Percentiles rank a stretch among this genome's conserved stretches.
phyloP scores from a whole-genome alignment of 2,113 vertebrate species.

The Leptocoma aspasia region DNA sequence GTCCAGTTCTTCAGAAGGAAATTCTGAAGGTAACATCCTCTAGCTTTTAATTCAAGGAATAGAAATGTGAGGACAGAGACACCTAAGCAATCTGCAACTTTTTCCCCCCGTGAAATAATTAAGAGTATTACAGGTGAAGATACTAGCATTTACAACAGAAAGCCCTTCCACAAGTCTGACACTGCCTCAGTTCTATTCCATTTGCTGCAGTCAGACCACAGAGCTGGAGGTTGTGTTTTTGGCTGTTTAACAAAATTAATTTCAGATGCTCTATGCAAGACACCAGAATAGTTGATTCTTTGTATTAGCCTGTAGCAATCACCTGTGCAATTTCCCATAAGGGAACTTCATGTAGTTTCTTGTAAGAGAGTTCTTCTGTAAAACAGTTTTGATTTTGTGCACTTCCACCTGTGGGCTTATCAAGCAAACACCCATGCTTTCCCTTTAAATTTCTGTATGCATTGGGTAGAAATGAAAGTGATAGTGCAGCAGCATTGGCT shows the following conservation, averaged over 20 bases:
- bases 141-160: not conserved
- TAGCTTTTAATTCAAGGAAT: not conserved
- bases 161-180: not conserved
- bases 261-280: not conserved
- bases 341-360: not conserved
- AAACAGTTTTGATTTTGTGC: not conserved
- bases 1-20: conserved; percentile 91
- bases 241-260: not conserved
- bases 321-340: not conserved
- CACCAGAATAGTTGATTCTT: not conserved
- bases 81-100: not conserved
- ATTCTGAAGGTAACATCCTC: conserved; percentile 86
- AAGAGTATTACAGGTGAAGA: not conserved
- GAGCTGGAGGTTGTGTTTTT: not conserved
- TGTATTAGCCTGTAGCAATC: not conserved
- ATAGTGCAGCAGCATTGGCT: conserved; percentile 51
- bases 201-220: not conserved
- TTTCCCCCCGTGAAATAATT: not conserved
- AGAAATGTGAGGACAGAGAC: not conserved
- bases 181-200: not conserved
- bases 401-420: not conserved
- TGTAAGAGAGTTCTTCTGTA: not conserved
- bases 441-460: conserved; percentile 20
- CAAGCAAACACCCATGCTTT: not conserved
- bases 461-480: conserved; percentile 60